Evolutionary conservation across 1,140 invertebrate genomes (phyloP), one percentile per base, ranked within the genome.

Genomic region (Anadara kagoshimensis): DNA sequence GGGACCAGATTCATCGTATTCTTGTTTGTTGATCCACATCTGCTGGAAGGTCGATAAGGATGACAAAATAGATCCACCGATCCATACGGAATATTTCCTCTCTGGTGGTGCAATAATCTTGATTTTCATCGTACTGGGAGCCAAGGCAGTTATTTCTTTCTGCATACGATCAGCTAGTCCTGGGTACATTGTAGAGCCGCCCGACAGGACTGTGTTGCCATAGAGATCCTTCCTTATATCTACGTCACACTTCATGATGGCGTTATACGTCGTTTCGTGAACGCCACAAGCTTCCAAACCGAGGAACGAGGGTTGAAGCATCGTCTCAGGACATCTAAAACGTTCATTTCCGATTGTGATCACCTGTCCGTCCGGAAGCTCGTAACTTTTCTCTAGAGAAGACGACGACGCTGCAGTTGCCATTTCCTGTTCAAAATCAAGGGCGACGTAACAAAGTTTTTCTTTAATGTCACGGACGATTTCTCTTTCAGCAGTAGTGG

Each of bases 1-100:
- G 29, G 95, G 95, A 79, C 96, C 96, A 84, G 94, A 95, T 90
- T 97, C 96, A 89, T 96, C 94, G 91, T 96, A 96, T 85, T 96
- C 95, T 73, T 90, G 83, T 75, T 90, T 91, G 73, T 87, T 88
- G 80, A 92, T 92, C 91, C 91, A 92, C 91, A 92, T 92, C 76
- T 91, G 90, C 78, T 92, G 91, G 88, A 92, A 92, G 76, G 92
- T 92, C 75, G 92, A 92, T 51, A 93, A 86, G n/a, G 92, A 93
- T 59, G 91, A 91, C 58, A 93, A 80, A 76, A 93, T 92, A 49
- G 94, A 94, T 41, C 83, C 83, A 90, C 83, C 83, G n/a, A 73
- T 74, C 84, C 84, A 86, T 1, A 83, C 83, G 12, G 83, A 84
- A 49, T 83, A 84, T 61, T 86, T 83, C 51, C 86, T 73, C 45